A percentile compares a stretch with the other conserved stretches of the same genome.
Conservation (phyloP, 2,888 invertebrate genomes). For the Seira ritae region DNA sequence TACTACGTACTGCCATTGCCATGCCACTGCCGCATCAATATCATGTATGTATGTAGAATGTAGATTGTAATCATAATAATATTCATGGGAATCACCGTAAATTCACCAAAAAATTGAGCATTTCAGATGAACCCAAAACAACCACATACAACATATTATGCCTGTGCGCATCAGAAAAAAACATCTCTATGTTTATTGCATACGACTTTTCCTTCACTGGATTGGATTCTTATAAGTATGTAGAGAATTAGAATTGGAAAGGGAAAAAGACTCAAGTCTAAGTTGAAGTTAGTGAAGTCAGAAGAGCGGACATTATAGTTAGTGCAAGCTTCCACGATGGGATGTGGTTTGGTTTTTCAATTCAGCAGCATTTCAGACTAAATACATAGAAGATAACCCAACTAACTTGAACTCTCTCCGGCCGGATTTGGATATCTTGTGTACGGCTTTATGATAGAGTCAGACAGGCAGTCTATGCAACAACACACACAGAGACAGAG, state of each 20-base stretch:
- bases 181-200: conserved; percentile 14
- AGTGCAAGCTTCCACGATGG: background rate
- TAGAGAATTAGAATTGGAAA: background rate
- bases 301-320: background rate
- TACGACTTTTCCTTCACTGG: conserved; percentile 6
- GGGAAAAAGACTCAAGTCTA: background rate
- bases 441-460: no score
- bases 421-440: no score
- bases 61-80: conserved; percentile 11
- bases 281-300: no score
- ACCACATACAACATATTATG: no score
- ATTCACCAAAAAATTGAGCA: conserved; percentile 10
- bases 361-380: background rate
- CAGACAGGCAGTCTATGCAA: background rate
- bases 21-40: no score
- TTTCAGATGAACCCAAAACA: background rate
- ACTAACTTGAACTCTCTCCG: background rate
- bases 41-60: no score
- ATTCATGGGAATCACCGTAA: conserved; percentile 21
- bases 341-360: conserved; percentile 1
- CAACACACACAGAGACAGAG: background rate
- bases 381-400: background rate
- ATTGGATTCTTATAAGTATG: no score
- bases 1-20: no score
- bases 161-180: background rate